These are phyloP conservation scores for Calypte anna DNA, from an alignment of 2,113 vertebrate species.

Conservation along the genomic window DNA sequence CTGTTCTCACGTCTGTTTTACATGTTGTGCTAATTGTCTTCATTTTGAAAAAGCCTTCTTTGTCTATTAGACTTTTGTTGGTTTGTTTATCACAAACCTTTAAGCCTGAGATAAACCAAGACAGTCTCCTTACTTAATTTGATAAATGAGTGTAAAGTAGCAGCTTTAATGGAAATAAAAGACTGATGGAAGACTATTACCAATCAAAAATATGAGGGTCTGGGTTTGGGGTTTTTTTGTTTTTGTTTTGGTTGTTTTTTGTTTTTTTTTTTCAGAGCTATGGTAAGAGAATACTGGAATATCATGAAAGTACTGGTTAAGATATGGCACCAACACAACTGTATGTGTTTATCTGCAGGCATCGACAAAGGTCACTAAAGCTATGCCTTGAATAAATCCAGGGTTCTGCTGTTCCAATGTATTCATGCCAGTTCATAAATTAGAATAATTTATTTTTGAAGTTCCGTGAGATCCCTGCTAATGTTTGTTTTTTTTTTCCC, in stretches of 20 bases:
- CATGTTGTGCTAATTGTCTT: not conserved
- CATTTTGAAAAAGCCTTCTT: not conserved
- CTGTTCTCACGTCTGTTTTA: not conserved
- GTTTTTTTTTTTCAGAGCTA: not conserved
- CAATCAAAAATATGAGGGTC: not conserved
- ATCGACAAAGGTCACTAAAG: not conserved
- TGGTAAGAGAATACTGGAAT: not conserved
- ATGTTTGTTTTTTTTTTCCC: not conserved
- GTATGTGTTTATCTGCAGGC: not conserved
- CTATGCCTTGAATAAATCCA: not conserved
- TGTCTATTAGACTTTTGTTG: not conserved
- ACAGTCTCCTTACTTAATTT: not conserved
- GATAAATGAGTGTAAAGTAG: not conserved
- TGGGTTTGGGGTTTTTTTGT: not conserved
- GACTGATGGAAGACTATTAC: not conserved
- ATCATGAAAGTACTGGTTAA: not conserved
- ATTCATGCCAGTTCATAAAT: not conserved
- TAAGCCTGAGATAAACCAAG: not conserved
- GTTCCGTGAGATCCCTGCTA: not conserved
- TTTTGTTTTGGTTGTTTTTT: not conserved
- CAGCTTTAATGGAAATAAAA: not conserved
- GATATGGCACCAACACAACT: not conserved
- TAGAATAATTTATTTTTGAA: not conserved
- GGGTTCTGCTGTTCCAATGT: not conserved
- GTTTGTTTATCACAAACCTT: not conserved